Base-by-base conservation (phyloP, 2,113 vertebrate genomes). In the Rostratula benghalensis region DNA sequence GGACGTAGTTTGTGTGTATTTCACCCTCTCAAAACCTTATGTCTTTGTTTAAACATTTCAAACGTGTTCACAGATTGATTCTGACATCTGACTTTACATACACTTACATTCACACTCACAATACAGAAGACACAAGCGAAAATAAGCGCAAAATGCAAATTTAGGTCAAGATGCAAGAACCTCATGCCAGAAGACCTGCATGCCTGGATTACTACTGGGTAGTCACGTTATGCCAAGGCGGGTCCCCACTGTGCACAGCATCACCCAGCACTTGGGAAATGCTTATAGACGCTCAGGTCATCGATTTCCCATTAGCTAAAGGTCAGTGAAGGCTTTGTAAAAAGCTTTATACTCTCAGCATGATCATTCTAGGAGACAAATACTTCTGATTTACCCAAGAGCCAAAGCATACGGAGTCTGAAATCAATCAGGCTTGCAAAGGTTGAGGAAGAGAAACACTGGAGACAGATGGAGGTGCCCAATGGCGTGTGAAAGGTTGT, bases 271-370 rank as follows among this genome's bases (percentile, higher is more conserved):
- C 80, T 89, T 37, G 54, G 65, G 65, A 87, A 81, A 82, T 30
- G 83, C 45, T 87, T 67, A 30, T 13, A 69, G 13, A 61, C 50
- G 76, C 89, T 77, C 67, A 28, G 48, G 25, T 92, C 69, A 96
- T 89, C 73, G 89, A 94, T 91, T 94, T 84, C 57, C 65, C 78
- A 74, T 89, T 91, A 97, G 91, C 89, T 94, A 93, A 95, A 97
- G 92, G 96, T 92, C 89, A 95, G 74, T 30, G 50, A 73, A 85
- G 70, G 67, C 94, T 94, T 89, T 89, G 83, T 87, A 83, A 69
- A 95, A 92, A 75, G 83, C 89, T 93, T 87, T 92, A 65, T 61
- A 24, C 81, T 93, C 92, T 82, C 95, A 94, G 83, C 91, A 51
- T 63, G 83, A 90, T 41, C 75, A 78, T 90, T 84, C 73, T 23